These are phyloP conservation scores for Plagodis dolabraria DNA, from an alignment of 2,888 invertebrate species.

Conservation along the genomic window DNA sequence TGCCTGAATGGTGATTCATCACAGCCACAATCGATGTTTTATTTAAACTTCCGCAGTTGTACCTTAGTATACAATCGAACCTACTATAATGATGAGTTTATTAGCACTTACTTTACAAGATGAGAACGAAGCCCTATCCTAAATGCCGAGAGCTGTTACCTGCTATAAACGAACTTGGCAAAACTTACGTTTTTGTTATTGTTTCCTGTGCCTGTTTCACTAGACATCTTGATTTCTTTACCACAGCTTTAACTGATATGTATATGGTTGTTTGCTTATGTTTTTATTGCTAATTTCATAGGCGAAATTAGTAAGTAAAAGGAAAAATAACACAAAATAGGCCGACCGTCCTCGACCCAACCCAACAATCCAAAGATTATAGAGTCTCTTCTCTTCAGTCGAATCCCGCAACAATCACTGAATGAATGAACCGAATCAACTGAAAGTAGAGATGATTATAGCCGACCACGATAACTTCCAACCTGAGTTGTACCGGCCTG, in stretches of 20 bases:
- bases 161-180: background rate
- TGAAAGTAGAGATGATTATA: no score
- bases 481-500: no score
- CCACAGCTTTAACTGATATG: slow-evolving; percentile 28
- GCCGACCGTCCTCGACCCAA: slow-evolving; percentile 27
- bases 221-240: slow-evolving; percentile 75
- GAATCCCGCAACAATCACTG: no score
- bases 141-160: background rate
- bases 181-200: slow-evolving; percentile 83
- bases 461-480: no score
- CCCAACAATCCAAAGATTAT: slow-evolving; percentile 28
- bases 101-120: no score
- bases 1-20: slow-evolving; percentile 18
- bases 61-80: no score
- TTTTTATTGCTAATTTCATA: slow-evolving; percentile 10
- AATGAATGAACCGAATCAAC: no score
- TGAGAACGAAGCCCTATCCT: no score
- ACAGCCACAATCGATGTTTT: background rate
- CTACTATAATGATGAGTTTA: no score
- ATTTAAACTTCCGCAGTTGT: slow-evolving; percentile 2
- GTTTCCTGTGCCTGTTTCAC: slow-evolving; percentile 71
- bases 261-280: slow-evolving; percentile 2
- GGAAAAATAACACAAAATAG: slow-evolving; percentile 32
- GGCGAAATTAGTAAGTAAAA: slow-evolving; percentile 5
- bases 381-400: no score